Evolutionary conservation across 1,140 invertebrate genomes (phyloP), one percentile per base, ranked within the genome.

Genomic region (Philotrypesis tridentata): DNA sequence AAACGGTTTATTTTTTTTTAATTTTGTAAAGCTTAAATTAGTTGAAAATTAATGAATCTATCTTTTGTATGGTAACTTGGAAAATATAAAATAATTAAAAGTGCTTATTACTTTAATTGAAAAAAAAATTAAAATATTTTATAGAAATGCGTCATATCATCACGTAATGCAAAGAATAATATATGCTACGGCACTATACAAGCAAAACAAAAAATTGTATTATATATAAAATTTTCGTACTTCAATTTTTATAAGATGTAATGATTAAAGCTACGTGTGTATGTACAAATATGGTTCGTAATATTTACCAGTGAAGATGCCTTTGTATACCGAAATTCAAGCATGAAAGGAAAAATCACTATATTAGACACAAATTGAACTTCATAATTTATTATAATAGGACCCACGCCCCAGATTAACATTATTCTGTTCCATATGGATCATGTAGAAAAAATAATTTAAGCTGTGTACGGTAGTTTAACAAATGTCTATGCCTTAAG

Each of bases 401-500:
- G 48, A 55, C 48, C 48, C 48, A 21, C 48, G 48, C 21, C 48
- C 21, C 21, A 55, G 48, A 55, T 43, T 43, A 43, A 43, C 40
- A 43, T 43, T 55, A 55, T n/a, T 55, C n/a, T 55, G 48, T 5
- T 55, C 21, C 43, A n/a, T 55, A n/a, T 55, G 21, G 48, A 55
- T 55, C 21, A 55, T 60, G 31, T 23, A 71, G 48, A 43, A 79
- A 55, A 71, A 63, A 63, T 75, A 37, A 75, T 75, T 11, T 75
- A 63, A n/a, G 63, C 63, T 65, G 14, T 65, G 23, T 14, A 17
- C 1, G 33, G 29, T 65, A 63, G 17, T 21, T 29, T 25, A 37
- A 65, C 23, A 73, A 61, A 61, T 76, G 31, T 82, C 27, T 84
- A 84, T 79, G 77, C 74, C 74, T 88, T 87, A 82, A 85, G 63